Base-by-base conservation (phyloP, 2,797 vertebrate species). In the Podarcis siculus region DNA sequence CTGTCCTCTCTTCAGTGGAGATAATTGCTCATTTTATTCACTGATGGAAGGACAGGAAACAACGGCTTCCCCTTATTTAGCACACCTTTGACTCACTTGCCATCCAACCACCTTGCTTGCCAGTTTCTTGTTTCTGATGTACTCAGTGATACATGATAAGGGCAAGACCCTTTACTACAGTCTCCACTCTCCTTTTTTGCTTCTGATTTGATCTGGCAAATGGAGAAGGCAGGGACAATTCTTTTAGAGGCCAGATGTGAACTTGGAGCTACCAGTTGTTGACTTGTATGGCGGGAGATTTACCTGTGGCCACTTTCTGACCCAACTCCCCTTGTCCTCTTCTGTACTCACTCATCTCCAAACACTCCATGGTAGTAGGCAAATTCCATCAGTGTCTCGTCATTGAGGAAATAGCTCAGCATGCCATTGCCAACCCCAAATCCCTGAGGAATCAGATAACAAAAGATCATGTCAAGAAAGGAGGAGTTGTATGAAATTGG, bases 341-440 rank as follows among this genome's bases (percentile, higher is more conserved):
- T 25, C 27, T 9, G 35, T 71, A 91, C 93, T 90, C 86, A 93
- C 91, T 91, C 82, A 3, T 92, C 89, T 69, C 93, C 87, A 67
- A 79, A 21, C 84, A 94, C 82, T 25, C 92, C 87, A 1, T 72
- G 90, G 84, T 86, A 86, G 79, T 90, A 95, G 85, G 86, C 92
- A 61, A 91, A 95, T 42, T 94, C 90, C 58, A 77, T 67, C 37
- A 94, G 86, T 0, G 87, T 91, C 32, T 89, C 82, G 35, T 87
- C 87, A 3, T 92, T 95, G 42, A 86, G 75, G 39, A 71, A 77
- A 27, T 85, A 82, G 88, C 83, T 93, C 61, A 42, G 87, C 88
- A 88, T 89, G 75, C 93, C 86, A 3, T 94, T 95, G 81, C 90
- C 91, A 3, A 92, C 87, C 17, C 88, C 81, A 85, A 90, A 94